phyloP scores from a whole-genome alignment of 92 coral and sea anemone genomes.

The Chrysogorgia sp. region DNA sequence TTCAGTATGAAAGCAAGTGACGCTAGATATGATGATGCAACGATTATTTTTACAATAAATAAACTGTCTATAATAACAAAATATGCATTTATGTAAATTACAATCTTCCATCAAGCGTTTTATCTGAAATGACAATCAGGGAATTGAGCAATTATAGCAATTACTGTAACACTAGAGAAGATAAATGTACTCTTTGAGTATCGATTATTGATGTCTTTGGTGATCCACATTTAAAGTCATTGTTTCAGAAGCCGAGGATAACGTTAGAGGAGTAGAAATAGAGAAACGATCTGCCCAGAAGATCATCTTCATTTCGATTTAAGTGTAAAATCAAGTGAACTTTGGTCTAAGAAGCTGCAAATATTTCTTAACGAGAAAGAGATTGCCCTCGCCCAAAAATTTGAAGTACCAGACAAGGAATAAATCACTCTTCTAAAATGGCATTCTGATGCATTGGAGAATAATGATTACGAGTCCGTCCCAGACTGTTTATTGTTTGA shows the following conservation, averaged over 20 bases:
- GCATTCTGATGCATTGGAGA: not conserved
- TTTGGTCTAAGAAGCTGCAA: slow-evolving; percentile 16
- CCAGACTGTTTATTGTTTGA: not conserved
- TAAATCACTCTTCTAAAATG: not conserved
- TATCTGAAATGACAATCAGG: slow-evolving; percentile 29
- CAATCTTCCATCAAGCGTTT: slow-evolving; percentile 22
- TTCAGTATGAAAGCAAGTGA: slow-evolving; percentile 18
- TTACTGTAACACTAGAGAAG: no score
- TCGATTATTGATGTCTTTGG: slow-evolving; percentile 34
- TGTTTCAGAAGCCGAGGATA: not conserved
- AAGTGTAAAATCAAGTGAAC: slow-evolving; percentile 4
- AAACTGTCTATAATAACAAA: not conserved
- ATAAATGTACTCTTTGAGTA: slow-evolving; percentile 2
- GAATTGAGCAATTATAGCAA: not conserved
- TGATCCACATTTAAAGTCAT: slow-evolving; percentile 17
- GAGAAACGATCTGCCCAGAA: not conserved
- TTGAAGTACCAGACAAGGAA: slow-evolving; percentile 26
- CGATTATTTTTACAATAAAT: not conserved
- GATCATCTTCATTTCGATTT: slow-evolving; percentile 29
- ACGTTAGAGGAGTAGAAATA: not conserved
- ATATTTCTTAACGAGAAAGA: slow-evolving; percentile 21
- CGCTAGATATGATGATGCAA: slow-evolving; percentile 3
- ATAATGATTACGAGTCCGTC: slow-evolving; percentile 6
- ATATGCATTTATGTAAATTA: not conserved
- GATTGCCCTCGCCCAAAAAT: not conserved